phyloP scores from a whole-genome alignment of 2,797 vertebrate genomes.

The Phalanger gymnotis region DNA sequence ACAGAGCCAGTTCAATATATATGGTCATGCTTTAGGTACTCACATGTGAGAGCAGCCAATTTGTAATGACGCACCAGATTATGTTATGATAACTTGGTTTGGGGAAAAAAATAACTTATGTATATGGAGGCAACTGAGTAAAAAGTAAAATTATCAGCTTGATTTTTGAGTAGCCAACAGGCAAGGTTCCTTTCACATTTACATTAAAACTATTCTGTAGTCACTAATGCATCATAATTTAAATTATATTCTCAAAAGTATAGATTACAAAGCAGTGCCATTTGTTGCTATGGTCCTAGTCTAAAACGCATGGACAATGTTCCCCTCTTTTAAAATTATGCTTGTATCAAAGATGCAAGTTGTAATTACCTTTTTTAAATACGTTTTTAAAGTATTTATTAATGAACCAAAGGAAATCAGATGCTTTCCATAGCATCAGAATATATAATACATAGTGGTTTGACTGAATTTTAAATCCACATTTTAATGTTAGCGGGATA shows the following conservation, averaged over 20 bases:
- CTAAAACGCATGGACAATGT: constrained; percentile 80
- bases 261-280: constrained; percentile 77
- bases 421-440: constrained; percentile 85
- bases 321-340: constrained; percentile 90
- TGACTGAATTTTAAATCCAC: constrained; percentile 88
- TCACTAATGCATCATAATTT: constrained; percentile 79
- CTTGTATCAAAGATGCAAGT: constrained; percentile 93
- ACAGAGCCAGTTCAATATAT: constrained; percentile 72
- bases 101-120: constrained; percentile 77
- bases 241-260: constrained; percentile 73
- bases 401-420: constrained; percentile 88
- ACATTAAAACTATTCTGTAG: constrained; percentile 86
- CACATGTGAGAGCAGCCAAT: constrained; percentile 69
- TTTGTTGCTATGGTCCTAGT: constrained; percentile 78
- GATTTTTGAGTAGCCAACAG: constrained; percentile 83
- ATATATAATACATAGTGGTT: constrained; percentile 88
- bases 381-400: constrained; percentile 88
- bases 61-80: constrained; percentile 74
- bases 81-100: constrained; percentile 76
- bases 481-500: constrained; percentile 86
- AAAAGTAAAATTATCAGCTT: constrained; percentile 82
- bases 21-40: constrained; percentile 63
- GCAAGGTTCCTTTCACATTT: constrained; percentile 85
- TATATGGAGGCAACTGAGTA: constrained; percentile 82
- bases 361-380: constrained; percentile 94